Base-by-base conservation (phyloP, 1,140 invertebrate species). In the Hylyphantes graminicola region DNA sequence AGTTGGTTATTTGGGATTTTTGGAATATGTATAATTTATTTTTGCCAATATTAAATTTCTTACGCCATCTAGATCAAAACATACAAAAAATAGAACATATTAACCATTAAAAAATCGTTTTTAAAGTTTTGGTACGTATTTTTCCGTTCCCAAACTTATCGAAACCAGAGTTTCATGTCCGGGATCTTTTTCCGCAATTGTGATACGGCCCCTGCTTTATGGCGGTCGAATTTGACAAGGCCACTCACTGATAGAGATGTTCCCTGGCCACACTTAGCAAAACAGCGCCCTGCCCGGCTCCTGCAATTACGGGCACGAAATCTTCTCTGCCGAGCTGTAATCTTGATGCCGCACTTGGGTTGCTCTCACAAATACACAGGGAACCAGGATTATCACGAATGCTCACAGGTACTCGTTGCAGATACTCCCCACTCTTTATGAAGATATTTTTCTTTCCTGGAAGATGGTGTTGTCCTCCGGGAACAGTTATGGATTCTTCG, bases 181-280 rank as follows among this genome's bases (percentile, higher is more conserved):
- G 2, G 35, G 12, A 17, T 53, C 54, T 7, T 8, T 53, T 17
- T 9, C 15, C 11, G 51, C 54, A 74, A 59, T 74, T 10, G 21
- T 2, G 72, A 6, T 17, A 48, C 21, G 9, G n/a, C 54, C 77
- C 77, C 48, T 19, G 2, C 53, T 80, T 80, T 80, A 80, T 80
- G 54, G 65, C 65, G 65, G 67, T 54, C 17, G 65, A 80, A 67
- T 80, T 80, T 81, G 79, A 81, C 79, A 81, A 81, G 79, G 68
- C 68, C 65, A 80, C 77, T 80, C 77, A 80, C 68, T 81, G 79
- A 81, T 81, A 81, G 79, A 81, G 79, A 81, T 81, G 79, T 81
- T 70, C 63, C 21, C 19, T 59, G 79, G 68, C 68, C 79, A 81
- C 79, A 81, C 79, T 81, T 81, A 61, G 35, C 67, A 72, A 81